Percentiles rank a stretch among this genome's conserved stretches.
These are phyloP conservation scores for Laterallus jamaicensis DNA, from an alignment of 2,113 vertebrate species.

Conservation along the genomic window DNA sequence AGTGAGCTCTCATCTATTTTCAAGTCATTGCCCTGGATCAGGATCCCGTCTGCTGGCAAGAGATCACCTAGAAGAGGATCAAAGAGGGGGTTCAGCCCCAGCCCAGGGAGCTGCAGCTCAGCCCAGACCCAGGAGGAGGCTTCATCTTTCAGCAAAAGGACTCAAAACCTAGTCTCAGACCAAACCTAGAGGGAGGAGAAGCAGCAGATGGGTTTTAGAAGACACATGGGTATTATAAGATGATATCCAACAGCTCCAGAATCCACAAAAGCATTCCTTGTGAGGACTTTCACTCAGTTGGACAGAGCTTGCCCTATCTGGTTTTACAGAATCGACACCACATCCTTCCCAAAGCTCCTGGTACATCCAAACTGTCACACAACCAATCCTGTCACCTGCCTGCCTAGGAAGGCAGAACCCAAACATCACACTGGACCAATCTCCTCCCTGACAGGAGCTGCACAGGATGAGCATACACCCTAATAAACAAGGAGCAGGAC, in stretches of 20 bases:
- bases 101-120: neutral
- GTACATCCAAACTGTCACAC: neutral
- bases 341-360: neutral
- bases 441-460: neutral
- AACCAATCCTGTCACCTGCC: neutral
- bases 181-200: neutral
- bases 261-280: neutral
- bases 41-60: constrained; percentile 91
- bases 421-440: fast-evolving
- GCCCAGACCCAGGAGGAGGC: neutral
- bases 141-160: neutral
- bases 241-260: neutral
- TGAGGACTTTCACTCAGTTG: neutral
- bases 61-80: constrained; percentile 84
- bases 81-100: neutral
- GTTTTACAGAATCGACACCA: neutral
- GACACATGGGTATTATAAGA: neutral
- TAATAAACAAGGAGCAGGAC: neutral
- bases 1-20: constrained; percentile 98
- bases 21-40: constrained; percentile 97
- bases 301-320: neutral
- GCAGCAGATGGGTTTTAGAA: neutral
- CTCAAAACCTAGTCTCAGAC: neutral
- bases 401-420: neutral
- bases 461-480: neutral